phyloP scores from a whole-genome alignment of 1,140 invertebrate species.

The Zaprionus ornatus region DNA sequence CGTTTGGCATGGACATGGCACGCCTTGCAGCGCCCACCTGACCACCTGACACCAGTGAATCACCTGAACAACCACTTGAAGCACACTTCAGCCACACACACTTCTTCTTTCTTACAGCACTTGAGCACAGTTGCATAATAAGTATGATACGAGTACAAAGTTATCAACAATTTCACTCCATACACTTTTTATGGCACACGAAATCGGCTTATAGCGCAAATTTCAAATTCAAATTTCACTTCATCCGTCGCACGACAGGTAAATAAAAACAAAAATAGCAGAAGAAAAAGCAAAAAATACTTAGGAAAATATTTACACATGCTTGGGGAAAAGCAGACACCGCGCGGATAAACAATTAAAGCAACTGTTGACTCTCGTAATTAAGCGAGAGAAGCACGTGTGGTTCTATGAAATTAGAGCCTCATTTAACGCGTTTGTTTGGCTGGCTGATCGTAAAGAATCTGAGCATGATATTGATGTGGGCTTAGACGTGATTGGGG shows the following conservation, averaged over 20 bases:
- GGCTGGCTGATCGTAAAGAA: background rate
- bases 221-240: conserved; percentile 18
- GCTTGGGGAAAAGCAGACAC: conserved; percentile 8
- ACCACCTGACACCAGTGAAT: background rate
- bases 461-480: background rate
- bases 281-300: conserved; percentile 5
- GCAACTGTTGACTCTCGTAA: conserved; percentile 7
- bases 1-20: background rate
- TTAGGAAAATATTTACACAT: conserved; percentile 23
- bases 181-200: conserved; percentile 3
- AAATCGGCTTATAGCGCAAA: conserved; percentile 16
- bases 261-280: conserved; percentile 6
- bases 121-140: conserved; percentile 27
- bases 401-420: conserved; percentile 1
- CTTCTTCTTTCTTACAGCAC: background rate
- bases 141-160: background rate
- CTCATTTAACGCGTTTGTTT: background rate
- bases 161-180: background rate
- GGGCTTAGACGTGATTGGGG: background rate
- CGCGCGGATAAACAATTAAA: conserved; percentile 11
- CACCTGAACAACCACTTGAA: background rate
- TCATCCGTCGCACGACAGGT: conserved; percentile 1
- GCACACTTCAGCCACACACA: background rate
- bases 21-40: background rate
- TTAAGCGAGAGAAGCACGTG: background rate